Evolutionary conservation across 2,888 invertebrate genomes (phyloP), one percentile per base, ranked within the genome.

Genomic region (Neocrepidodera transversa): DNA sequence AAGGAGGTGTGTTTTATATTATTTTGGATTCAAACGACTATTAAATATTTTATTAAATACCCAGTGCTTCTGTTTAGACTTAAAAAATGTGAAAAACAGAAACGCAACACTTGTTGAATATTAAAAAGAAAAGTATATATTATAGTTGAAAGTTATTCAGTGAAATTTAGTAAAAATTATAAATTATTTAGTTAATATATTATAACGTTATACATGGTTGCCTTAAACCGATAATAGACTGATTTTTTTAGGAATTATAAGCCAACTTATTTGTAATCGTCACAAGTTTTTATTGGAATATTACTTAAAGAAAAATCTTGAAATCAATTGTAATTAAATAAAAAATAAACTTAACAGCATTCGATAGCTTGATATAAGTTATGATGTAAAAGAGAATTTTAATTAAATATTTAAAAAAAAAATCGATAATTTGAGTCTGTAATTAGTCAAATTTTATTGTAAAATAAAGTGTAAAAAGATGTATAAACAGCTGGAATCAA

Each of bases 1-100:
- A 97, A 78, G 86, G 86, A 73, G 95, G 95, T 60, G 90, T 96
- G 4, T 88, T 20, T 36, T 54, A 13, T 45, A 30, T 42, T 42
- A 42, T 42, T 10, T 35, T 10, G 6, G 20, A 8, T 18, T 3
- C 23, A 42, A 42, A 50, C 28, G 30, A 26, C 52, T 40, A 38
- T 53, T 23, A 16, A 32, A 43, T 23, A 23, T 35, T 51, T 17
- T 28, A 28, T 40, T 17, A 18, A 28, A 8, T 42, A 23, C 5
- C 5, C 16, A 35, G 10, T 16, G 14, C 17, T 35, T 20, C 18
- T 45, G 45, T 45, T 54, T 36, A 50, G 45, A 32, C n/a, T 45
- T 16, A 10, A 38, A 32, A 56, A 50, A 23, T 23, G 6, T 23
- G 23, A 23, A 1, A 2, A 51, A 40, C 18, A 18, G 20, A 40